Conservation (phyloP, 1,140 invertebrate genomes). For the Diploscapter pachys region DNA sequence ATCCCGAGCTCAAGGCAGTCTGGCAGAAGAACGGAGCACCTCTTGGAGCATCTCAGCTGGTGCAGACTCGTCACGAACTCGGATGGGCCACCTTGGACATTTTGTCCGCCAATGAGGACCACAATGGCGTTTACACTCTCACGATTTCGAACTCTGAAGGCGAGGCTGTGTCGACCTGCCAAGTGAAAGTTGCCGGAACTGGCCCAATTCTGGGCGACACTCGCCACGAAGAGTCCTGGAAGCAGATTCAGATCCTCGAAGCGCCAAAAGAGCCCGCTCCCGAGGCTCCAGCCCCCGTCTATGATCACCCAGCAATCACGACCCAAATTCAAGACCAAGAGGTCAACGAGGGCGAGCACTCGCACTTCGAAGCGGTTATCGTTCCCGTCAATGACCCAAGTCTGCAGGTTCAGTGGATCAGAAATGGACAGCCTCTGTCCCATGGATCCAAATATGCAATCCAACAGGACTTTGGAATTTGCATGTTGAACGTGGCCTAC, state of each 20-base stretch:
- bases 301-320: constrained; percentile 47
- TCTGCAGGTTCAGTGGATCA: constrained; percentile 94
- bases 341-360: constrained; percentile 51
- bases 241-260: constrained; percentile 52
- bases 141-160: constrained; percentile 59
- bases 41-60: constrained; percentile 49
- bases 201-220: constrained; percentile 54
- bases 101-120: constrained; percentile 50
- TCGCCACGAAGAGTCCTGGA: constrained; percentile 54
- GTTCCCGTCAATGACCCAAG: constrained; percentile 88
- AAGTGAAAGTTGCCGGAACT: constrained; percentile 72
- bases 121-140: constrained; percentile 56
- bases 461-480: constrained; percentile 80
- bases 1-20: constrained; percentile 82
- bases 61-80: constrained; percentile 48
- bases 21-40: constrained; percentile 42
- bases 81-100: constrained; percentile 57
- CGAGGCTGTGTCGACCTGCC: constrained; percentile 68
- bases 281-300: constrained; percentile 48
- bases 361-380: constrained; percentile 48
- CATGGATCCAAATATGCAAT: constrained; percentile 57
- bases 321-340: constrained; percentile 53
- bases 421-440: constrained; percentile 76
- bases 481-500: constrained; percentile 86
- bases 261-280: constrained; percentile 46